phyloP scores from a whole-genome alignment of 2,113 vertebrate species.

The Monopterus albus region DNA sequence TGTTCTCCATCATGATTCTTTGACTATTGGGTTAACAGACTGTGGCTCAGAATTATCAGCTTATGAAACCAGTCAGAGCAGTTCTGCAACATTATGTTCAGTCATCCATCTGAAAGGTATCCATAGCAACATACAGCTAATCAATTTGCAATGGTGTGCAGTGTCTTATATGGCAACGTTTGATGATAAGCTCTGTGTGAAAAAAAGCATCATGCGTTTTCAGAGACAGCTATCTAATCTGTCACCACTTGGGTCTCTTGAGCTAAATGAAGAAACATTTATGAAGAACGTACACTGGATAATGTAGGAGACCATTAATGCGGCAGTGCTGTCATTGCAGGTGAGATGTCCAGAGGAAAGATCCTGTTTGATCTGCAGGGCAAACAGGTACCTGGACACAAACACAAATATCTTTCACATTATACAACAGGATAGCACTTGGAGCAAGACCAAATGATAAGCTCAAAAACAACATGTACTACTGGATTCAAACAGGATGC shows the following conservation, averaged over 20 bases:
- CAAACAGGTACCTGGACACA: constrained; percentile 93
- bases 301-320: constrained; percentile 94
- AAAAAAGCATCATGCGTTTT: constrained; percentile 9
- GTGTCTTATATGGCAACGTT: constrained; percentile 46
- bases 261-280: constrained; percentile 31
- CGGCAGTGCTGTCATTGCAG: constrained; percentile 93
- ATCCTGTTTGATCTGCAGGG: constrained; percentile 97
- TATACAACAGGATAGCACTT: background rate
- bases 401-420: constrained; percentile 20
- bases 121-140: constrained; percentile 72
- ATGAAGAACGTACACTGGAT: constrained; percentile 90
- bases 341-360: constrained; percentile 90
- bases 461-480: background rate
- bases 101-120: constrained; percentile 64
- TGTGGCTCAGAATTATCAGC: too few species aligned
- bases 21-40: too few species aligned
- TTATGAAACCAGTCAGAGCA: too few species aligned
- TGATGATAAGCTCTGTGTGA: constrained; percentile 45
- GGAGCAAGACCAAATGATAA: background rate
- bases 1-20: constrained; percentile 1
- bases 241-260: constrained; percentile 23
- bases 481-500: background rate
- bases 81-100: constrained; percentile 31
- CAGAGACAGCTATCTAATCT: constrained; percentile 36
- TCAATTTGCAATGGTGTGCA: constrained; percentile 42